Evolutionary conservation across 2,113 vertebrate genomes (phyloP).

Genomic region (Delphinus delphis): DNA sequence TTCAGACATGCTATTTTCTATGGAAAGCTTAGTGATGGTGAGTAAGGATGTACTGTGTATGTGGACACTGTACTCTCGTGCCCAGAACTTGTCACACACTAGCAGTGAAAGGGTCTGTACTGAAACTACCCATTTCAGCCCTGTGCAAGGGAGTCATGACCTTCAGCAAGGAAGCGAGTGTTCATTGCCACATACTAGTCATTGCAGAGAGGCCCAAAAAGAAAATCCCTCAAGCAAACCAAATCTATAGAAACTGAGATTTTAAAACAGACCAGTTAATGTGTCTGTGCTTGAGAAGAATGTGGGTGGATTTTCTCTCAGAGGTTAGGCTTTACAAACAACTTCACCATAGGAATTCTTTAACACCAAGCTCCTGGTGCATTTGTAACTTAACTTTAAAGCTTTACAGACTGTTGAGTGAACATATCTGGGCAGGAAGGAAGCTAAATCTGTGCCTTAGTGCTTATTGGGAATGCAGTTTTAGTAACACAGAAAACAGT

Average conservation of each 20-base stretch:
- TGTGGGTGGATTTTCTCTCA: not conserved
- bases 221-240: not conserved
- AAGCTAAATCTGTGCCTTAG: not conserved
- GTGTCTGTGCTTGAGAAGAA: not conserved
- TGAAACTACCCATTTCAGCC: not conserved
- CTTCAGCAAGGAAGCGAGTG: not conserved
- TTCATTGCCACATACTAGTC: not conserved
- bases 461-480: not conserved
- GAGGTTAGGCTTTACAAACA: not conserved
- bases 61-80: not conserved
- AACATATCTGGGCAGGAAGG: not conserved
- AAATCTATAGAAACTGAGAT: not conserved
- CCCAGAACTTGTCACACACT: not conserved
- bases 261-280: not conserved
- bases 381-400: slow-evolving; percentile 17
- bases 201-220: not conserved
- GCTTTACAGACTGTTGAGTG: not conserved
- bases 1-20: not conserved
- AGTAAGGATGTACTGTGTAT: not conserved
- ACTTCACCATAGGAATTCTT: not conserved
- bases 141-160: not conserved
- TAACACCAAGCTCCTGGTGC: not conserved
- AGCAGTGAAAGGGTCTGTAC: not conserved
- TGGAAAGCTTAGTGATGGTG: not conserved
- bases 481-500: not conserved